phyloP scores from a whole-genome alignment of 2,888 invertebrate species.

The Lasioglossum marginatum region DNA sequence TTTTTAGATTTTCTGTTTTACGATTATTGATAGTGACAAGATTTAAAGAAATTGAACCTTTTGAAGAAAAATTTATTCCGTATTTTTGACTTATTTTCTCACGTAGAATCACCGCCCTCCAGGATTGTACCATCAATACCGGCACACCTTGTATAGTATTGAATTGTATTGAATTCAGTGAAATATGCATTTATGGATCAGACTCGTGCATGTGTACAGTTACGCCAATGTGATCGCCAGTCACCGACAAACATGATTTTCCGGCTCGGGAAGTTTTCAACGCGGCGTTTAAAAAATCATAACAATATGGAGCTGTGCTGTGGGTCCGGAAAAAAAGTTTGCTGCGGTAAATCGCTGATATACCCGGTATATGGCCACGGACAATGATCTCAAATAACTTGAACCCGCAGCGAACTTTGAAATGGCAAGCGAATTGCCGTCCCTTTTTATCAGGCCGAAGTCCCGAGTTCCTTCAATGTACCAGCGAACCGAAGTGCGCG shows the following conservation, averaged over 20 bases:
- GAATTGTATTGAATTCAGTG: neutral
- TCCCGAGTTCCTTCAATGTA: conserved; percentile 52
- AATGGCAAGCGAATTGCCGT: conserved; percentile 66
- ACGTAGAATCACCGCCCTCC: too few species aligned
- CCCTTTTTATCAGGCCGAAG: conserved; percentile 66
- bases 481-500: conserved; percentile 56
- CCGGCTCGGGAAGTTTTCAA: neutral
- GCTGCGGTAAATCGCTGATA: conserved; percentile 7
- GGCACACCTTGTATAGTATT: neutral
- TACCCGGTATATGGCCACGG: neutral
- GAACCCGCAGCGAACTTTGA: conserved; percentile 59
- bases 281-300: conserved; percentile 31
- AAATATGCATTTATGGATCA: neutral
- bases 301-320: neutral
- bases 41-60: neutral
- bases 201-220: neutral
- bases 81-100: too few species aligned
- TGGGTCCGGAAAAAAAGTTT: conserved; percentile 12
- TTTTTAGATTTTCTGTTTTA: neutral
- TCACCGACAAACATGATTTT: neutral
- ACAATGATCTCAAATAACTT: conserved; percentile 50
- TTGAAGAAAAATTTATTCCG: too few species aligned
- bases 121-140: too few species aligned
- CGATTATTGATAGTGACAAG: neutral
- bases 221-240: neutral